A percentile compares a stretch with the other conserved stretches of the same genome.
phyloP scores from a whole-genome alignment of 2,888 invertebrate species.

The Xanthorhoe spadicearia region DNA sequence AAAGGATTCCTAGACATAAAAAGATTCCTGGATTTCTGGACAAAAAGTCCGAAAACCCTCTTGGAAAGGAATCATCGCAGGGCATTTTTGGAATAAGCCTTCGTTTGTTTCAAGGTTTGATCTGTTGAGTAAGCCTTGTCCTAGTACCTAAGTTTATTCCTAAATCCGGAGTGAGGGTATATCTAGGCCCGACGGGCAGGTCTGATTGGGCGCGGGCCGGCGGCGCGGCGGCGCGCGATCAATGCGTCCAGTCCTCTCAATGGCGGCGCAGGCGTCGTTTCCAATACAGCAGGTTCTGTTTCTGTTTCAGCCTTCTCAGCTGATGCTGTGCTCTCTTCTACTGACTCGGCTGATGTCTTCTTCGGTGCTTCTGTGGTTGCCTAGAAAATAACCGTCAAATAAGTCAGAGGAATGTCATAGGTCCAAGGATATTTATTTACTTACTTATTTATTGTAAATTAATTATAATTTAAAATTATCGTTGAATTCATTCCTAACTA shows the following conservation, averaged over 20 bases:
- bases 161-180: constrained; percentile 7
- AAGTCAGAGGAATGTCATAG: too few relatives aligned
- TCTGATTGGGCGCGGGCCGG: constrained; percentile 68
- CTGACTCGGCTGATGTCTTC: constrained; percentile 66
- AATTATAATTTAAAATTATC: too few relatives aligned
- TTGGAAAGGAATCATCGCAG: too few relatives aligned
- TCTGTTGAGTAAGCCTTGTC: neutral
- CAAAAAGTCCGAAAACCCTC: too few relatives aligned
- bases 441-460: too few relatives aligned
- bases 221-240: constrained; percentile 88
- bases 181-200: constrained; percentile 63
- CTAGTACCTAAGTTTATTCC: neutral
- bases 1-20: too few relatives aligned
- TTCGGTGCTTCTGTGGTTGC: constrained; percentile 74
- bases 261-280: constrained; percentile 83
- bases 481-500: too few relatives aligned
- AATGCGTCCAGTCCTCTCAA: constrained; percentile 88
- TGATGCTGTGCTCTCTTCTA: constrained; percentile 73
- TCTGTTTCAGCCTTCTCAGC: constrained; percentile 70
- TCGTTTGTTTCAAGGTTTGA: too few relatives aligned
- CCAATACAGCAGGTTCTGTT: constrained; percentile 66
- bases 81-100: too few relatives aligned
- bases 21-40: too few relatives aligned
- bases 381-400: constrained; percentile 46
- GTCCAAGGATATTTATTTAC: too few relatives aligned